A percentile compares a stretch with the other conserved stretches of the same genome.
phyloP scores from a whole-genome alignment of 64 coral and sea anemone genomes.

The Actinia tenebrosa region DNA sequence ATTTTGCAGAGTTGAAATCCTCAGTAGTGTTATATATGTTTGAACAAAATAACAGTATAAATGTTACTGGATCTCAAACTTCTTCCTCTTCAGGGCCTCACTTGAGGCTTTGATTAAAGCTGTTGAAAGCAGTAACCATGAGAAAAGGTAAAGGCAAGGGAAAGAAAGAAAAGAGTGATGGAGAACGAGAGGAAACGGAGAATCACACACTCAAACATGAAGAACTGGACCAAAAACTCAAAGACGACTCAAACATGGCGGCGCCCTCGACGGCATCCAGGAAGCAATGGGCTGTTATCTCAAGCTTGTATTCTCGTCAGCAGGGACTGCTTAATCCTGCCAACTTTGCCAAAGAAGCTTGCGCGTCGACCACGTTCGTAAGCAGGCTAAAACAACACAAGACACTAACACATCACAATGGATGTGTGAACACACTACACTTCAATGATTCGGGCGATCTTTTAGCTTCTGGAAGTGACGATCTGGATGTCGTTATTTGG shows the following conservation, averaged over 20 bases:
- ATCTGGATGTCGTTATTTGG: conserved; percentile 93
- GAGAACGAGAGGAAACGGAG: background rate
- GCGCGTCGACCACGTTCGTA: conserved; percentile 70
- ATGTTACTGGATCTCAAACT: conserved; percentile 17
- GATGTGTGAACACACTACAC: conserved; percentile 97
- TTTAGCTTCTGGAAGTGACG: conserved; percentile 93
- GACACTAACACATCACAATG: conserved; percentile 78
- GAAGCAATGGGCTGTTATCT: conserved; percentile 35
- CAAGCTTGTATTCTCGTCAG: conserved; percentile 64
- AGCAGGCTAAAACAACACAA: conserved; percentile 66
- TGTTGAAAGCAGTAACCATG: background rate
- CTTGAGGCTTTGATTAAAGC: background rate
- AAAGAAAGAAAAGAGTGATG: background rate
- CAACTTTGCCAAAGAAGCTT: conserved; percentile 69
- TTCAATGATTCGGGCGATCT: conserved; percentile 81
- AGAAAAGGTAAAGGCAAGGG: background rate
- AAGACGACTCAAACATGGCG: conserved; percentile 66
- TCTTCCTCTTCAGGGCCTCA: conserved; percentile 1
- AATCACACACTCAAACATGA: conserved; percentile 17
- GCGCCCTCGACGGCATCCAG: conserved; percentile 40
- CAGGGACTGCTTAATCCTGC: conserved; percentile 63
- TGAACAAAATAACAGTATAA: conserved; percentile 1
- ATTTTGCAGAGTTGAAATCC: background rate
- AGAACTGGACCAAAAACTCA: background rate
- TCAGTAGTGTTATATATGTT: background rate